Evolutionary conservation across 2,113 vertebrate genomes (phyloP), one percentile per base, ranked within the genome.

Genomic region (Triplophysa tibetana): DNA sequence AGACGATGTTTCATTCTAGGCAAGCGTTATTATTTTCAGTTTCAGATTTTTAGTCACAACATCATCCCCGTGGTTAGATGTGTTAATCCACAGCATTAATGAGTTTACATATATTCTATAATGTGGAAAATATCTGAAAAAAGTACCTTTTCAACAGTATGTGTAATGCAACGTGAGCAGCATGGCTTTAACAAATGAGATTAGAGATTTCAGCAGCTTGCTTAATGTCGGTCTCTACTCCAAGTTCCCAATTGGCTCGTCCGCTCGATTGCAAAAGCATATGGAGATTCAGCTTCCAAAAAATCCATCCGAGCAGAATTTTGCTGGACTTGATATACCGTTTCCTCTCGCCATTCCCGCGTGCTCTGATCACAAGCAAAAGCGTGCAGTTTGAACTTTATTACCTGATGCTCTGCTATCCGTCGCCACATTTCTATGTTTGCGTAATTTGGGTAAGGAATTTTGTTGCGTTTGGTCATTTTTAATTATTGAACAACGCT

Each of bases 221-320:
- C 79, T 10, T 43, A 26, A 54, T 52, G 23, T 19, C 52, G 65
- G 21, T 77, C 41, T 61, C 38, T 24, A 62, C 73, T 43, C 33
- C n/a, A n/a, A 21, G 43, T 54, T 43, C 33, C 13, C 77, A 43
- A 48, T 50, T 63, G 61, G 61, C 33, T 83, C 78, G 43, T 45
- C 63, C 43, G 21, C 62, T 12, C 79, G 85, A 90, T 88, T 81
- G 41, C 82, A 84, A 67, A 84, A 85, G 82, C 89, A 88, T 56
- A 83, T 79, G 88, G 81, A 70, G 62, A 86, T 82, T 78, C 73
- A 77, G 73, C 81, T 86, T 83, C 72, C 66, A 65, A 50, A 79
- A 77, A 68, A 60, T 9, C 58, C 73, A 33, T 76, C 8, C 62
- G 69, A 64, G 64, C 76, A 50, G 66, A 50, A 63, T 29, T 63